Evolutionary conservation across 2,888 invertebrate genomes (phyloP).

Genomic region (Tenthredo livida): DNA sequence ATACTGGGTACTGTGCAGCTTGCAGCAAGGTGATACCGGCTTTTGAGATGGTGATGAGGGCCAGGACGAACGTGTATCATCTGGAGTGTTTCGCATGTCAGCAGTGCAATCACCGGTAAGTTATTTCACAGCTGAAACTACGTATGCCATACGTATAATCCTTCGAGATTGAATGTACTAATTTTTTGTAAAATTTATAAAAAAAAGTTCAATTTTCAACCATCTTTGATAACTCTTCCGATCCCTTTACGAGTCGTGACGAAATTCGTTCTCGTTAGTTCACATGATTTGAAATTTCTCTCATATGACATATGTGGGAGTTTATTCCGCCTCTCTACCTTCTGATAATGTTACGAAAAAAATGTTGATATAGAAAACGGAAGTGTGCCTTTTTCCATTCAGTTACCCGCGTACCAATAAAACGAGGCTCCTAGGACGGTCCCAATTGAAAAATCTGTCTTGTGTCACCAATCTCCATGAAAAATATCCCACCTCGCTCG

Average conservation of each 20-base stretch:
- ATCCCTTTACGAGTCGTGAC: neutral
- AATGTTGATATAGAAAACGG: neutral
- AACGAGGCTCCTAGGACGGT: slow-evolving; percentile 31
- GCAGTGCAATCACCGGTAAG: slow-evolving; percentile 97
- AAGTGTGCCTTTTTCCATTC: slow-evolving; percentile 55
- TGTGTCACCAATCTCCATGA: slow-evolving; percentile 54
- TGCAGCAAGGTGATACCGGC: slow-evolving; percentile 99
- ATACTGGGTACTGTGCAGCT: slow-evolving; percentile 97
- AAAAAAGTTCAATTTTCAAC: too few relatives aligned
- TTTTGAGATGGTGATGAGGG: slow-evolving; percentile 99
- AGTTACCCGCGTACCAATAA: slow-evolving; percentile 55
- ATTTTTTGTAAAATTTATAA: neutral
- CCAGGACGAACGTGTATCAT: slow-evolving; percentile 97
- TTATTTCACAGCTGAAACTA: slow-evolving; percentile 1
- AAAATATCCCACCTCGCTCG: slow-evolving; percentile 47
- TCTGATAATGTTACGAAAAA: neutral
- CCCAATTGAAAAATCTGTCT: slow-evolving; percentile 55
- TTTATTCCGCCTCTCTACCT: neutral
- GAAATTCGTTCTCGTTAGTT: neutral
- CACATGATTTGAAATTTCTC: neutral
- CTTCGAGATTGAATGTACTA: neutral
- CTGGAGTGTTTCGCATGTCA: slow-evolving; percentile 99
- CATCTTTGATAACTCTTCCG: neutral
- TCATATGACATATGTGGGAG: neutral
- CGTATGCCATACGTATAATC: too few relatives aligned